Base-by-base conservation (phyloP, 1,140 invertebrate genomes). In the Uloborus diversus region DNA sequence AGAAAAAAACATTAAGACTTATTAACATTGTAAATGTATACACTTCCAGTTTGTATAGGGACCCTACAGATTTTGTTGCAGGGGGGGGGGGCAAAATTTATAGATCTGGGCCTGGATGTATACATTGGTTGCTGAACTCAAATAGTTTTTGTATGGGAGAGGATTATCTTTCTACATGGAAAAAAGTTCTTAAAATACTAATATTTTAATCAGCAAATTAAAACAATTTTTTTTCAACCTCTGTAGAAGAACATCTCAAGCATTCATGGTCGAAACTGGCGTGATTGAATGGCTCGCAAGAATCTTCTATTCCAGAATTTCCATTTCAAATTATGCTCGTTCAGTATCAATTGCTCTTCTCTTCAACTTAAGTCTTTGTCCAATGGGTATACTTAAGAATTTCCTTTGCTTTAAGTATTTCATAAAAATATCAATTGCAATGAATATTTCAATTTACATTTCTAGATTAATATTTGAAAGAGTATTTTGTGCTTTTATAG, bases 351-450 rank as follows among this genome's bases (percentile, higher is more conserved):
- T 90, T 11, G 91, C 91, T 28, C 86, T 92, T 14, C 87, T 92
- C 25, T 92, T 92, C 90, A 92, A 92, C 85, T 86, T 92, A 1
- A 91, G 90, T 76, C 85, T 92, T n/a, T 87, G 91, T 81, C 88
- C 88, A 3, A 83, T 87, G 82, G 90, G 90, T 25, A 83, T 9
- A 28, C n/a, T 28, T 53, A 7, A 9, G 17, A 23, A 1, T 59
- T 13, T 59, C 3, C 56, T 14, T n/a, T 27, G 0, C 28, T 0
- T 42, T 59, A n/a, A 65, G 53, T 20, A 25, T 57, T 25, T n/a
- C 53, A 57, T 17, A 57, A 4, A n/a, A 13, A 13, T 17, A 2
- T 17, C 11, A n/a, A 57, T 20, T 20, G 53, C 13, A 7, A n/a
- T 1, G 7, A n/a, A 23, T 56, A 7, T 56, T 1, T 14, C 9